A percentile compares a stretch with the other conserved stretches of the same genome.
Evolutionary conservation across 2,888 invertebrate species (phyloP).

Genomic region (Callyntrura sp.): DNA sequence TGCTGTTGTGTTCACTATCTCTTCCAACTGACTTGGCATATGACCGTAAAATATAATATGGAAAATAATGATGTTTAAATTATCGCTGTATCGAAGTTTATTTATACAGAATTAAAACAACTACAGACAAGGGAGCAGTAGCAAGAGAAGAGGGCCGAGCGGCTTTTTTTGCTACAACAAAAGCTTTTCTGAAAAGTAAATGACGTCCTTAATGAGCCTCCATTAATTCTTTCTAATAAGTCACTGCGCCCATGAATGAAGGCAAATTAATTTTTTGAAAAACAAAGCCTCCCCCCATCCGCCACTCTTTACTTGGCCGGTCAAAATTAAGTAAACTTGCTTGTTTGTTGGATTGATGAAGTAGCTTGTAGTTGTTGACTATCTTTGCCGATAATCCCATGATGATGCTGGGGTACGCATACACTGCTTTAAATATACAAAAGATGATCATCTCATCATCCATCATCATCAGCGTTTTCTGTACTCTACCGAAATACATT

Average conservation of each 20-base stretch:
- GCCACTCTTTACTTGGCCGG: constrained; percentile 37
- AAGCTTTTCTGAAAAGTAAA: neutral
- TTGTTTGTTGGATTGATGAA: neutral
- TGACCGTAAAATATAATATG: neutral
- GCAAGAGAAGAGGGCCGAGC: too few relatives aligned
- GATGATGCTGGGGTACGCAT: neutral
- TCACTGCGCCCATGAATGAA: neutral
- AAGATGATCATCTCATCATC: neutral
- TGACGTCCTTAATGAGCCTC: constrained; percentile 21
- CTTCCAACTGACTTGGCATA: neutral
- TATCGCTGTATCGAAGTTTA: neutral
- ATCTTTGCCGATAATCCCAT: too few relatives aligned
- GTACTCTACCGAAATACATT: constrained; percentile 46
- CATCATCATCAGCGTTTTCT: too few relatives aligned
- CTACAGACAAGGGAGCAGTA: too few relatives aligned
- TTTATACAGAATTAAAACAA: too few relatives aligned
- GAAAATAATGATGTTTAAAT: neutral
- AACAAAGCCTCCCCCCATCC: constrained; percentile 33
- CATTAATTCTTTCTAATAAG: neutral
- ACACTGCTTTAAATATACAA: neutral
- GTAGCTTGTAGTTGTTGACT: too few relatives aligned
- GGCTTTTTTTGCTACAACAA: too few relatives aligned
- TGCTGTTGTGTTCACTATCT: neutral
- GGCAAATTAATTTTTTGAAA: constrained; percentile 29
- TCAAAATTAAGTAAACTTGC: constrained; percentile 6